Base-by-base conservation (phyloP, 2,888 invertebrate species). In the Dasypolia templi region DNA sequence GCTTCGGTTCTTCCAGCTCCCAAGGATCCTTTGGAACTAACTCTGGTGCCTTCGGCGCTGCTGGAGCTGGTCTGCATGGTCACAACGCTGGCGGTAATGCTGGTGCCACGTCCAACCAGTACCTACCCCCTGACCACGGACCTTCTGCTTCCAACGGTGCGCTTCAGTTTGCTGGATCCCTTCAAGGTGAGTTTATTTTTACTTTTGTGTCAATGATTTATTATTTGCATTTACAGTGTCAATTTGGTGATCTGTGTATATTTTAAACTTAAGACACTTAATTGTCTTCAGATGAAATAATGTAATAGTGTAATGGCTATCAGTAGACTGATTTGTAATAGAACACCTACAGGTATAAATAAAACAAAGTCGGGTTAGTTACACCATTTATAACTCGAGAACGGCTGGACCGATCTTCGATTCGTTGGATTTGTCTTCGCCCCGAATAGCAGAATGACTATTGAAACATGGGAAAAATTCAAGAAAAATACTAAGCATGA, bases 61-160 rank as follows among this genome's bases (percentile, higher is more conserved):
- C 69, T 67, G 75, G 77, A 51, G 63, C 69, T 49, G 81, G 65
- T 66, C 61, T 11, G 17, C 59, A 61, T 0, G 29, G 78, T 19
- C 46, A 58, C 46, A 67, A 68, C 29, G 67, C 49, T 62, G 81
- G 64, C 0, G 53, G 55, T 69, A 46, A 62, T 1, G 79, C 80
- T 46, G 91, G 90, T 35, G 93, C 93, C 39, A 92, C 93, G 35
- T 93, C 93, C 58, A 95, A 95, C 89, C 94, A 95, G 75, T 95
- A 96, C 87, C 87, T 95, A 55, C 95, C 95, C 46, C 95, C 96
- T 75, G 80, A 93, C 74, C 93, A 92, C 7, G 93, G 91, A 77
- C 84, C 92, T 62, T 87, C 93, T 68, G 90, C 88, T 71, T 84
- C 88, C 46, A 87, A 80, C 58, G 89, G 86, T 51, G 67, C 19